Base-by-base conservation (phyloP, 2,113 vertebrate genomes). In the Elaphurus davidianus region DNA sequence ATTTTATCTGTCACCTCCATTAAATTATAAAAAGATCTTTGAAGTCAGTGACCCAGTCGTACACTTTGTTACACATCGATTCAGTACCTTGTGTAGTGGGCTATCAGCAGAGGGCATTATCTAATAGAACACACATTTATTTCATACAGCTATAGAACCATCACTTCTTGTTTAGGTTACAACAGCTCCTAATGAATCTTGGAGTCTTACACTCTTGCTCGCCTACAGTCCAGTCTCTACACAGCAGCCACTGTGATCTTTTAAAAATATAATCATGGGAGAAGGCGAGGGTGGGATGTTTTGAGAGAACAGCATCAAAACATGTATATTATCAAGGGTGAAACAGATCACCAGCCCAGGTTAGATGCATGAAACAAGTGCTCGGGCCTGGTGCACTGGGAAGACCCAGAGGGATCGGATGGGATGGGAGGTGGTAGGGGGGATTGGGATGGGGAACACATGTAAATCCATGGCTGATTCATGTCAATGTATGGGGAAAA, bases 21-120 rank as follows among this genome's bases (percentile, higher is more conserved):
- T 92, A 94, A 94, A 74, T 94, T 91, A 85, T 19, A 74, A 93
- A 71, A 96, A 87, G 11, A 17, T 59, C 59, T 81, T 83, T 50
- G 43, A 96, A 36, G 17, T 54, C 55, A 78, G n/a, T 30, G 47
- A 78, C 60, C 45, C n/a, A n/a, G n/a, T 57, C 40, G 59, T 71
- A 47, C 52, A 33, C 47, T 62, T 88, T 52, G 33, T 79, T 87
- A 10, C 64, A 76, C 3, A 67, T 28, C 71, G 15, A 60, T 36
- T 3, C 1, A 60, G 9, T 79, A 57, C 54, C 21, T 12, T 43
- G 36, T 50, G 33, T 2, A 47, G 7, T 60, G 19, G 21, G 28
- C 84, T 52, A 45, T 45, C 25, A 27, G 45, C 40, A 59, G 40
- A 40, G 7, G 33, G 21, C 10, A 33, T 64, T 30, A 52, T 89